These are phyloP conservation scores for Drosophila orosa DNA, from an alignment of 1,140 invertebrate species.

Conservation along the genomic window DNA sequence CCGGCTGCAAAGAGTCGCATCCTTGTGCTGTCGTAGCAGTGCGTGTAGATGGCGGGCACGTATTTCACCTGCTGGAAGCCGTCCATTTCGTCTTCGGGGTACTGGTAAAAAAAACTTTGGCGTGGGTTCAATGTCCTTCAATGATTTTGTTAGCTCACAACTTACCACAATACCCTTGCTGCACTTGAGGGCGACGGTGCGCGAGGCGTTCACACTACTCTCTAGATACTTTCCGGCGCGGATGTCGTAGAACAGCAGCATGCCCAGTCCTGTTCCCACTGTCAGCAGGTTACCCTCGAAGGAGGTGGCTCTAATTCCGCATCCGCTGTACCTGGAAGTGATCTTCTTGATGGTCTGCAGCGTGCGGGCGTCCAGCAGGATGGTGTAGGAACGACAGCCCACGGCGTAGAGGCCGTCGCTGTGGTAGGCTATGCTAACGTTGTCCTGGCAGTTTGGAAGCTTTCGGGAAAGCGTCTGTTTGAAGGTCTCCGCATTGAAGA, in stretches of 20 bases:
- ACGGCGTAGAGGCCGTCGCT: conserved; percentile 94
- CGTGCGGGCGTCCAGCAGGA: conserved; percentile 94
- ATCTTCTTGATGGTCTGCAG: conserved; percentile 90
- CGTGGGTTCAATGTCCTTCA: neutral
- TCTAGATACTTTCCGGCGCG: conserved; percentile 96
- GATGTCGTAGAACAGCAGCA: conserved; percentile 97
- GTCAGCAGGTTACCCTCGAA: conserved; percentile 95
- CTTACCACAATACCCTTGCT: conserved; percentile 95
- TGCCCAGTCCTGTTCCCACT: conserved; percentile 95
- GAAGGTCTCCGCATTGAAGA: conserved; percentile 95
- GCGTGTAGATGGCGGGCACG: conserved; percentile 97
- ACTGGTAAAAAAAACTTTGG: conserved; percentile 85
- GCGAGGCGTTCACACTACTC: conserved; percentile 93
- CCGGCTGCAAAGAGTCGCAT: conserved; percentile 97
- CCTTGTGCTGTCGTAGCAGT: conserved; percentile 96
- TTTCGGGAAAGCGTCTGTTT: conserved; percentile 93
- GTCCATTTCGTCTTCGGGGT: conserved; percentile 93
- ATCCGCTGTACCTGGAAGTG: conserved; percentile 91
- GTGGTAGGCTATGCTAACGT: conserved; percentile 95
- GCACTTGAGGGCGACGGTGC: conserved; percentile 94
- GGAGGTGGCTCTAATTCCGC: conserved; percentile 94
- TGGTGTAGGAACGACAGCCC: conserved; percentile 96
- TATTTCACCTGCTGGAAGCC: conserved; percentile 93
- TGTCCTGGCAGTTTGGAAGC: conserved; percentile 94
- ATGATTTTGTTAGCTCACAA: neutral